Percentiles rank a stretch among this genome's conserved stretches.
phyloP scores from a whole-genome alignment of 2,888 invertebrate species.

The Leptopilina myrica region DNA sequence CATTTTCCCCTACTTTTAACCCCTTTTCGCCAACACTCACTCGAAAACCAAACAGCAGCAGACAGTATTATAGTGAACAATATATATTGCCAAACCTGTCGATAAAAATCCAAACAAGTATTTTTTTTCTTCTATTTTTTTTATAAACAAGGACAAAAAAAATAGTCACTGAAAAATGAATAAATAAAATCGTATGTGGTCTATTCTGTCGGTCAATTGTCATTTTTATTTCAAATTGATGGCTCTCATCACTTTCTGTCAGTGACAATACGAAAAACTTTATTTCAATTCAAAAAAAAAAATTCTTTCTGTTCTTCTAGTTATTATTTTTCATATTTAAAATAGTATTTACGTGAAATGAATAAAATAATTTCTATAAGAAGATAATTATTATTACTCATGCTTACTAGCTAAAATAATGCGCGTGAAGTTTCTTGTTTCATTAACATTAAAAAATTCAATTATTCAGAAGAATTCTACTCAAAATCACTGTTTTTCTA shows the following conservation, averaged over 20 bases:
- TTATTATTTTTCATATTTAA: too few species aligned
- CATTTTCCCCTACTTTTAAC: conserved; percentile 49
- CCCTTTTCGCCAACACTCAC: conserved; percentile 61
- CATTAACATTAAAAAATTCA: too few species aligned
- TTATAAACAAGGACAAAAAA: neutral
- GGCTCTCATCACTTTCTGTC: conserved; percentile 4
- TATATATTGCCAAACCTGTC: conserved; percentile 44
- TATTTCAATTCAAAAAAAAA: too few species aligned
- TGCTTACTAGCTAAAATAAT: too few species aligned
- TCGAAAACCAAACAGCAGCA: conserved; percentile 59
- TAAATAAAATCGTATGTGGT: neutral
- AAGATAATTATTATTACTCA: too few species aligned
- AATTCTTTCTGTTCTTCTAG: too few species aligned
- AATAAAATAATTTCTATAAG: too few species aligned
- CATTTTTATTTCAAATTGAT: neutral
- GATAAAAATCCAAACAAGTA: neutral
- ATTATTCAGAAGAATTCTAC: too few species aligned
- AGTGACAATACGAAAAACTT: neutral
- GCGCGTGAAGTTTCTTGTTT: too few species aligned
- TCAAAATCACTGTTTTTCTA: too few species aligned
- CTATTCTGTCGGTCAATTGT: conserved; percentile 2
- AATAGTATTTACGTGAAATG: too few species aligned
- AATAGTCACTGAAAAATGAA: neutral
- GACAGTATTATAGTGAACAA: conserved; percentile 41
- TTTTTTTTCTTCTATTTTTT: neutral